Evolutionary conservation across 2,888 invertebrate genomes (phyloP).

Genomic region (Sesamia inferens): DNA sequence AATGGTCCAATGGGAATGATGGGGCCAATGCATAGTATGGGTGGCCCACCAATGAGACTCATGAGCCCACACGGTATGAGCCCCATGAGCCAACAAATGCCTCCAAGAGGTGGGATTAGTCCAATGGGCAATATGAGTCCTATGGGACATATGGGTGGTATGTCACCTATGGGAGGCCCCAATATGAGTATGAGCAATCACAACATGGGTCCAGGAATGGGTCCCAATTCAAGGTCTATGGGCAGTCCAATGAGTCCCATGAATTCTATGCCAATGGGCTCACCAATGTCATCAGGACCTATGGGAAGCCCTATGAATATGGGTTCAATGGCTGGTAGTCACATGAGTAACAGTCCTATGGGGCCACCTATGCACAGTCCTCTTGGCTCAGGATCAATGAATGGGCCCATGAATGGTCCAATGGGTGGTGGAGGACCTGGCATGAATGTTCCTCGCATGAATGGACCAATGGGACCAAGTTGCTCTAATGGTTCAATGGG

Average conservation of each 20-base stretch:
- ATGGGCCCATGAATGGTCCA: constrained; percentile 89
- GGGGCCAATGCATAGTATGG: constrained; percentile 91
- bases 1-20: constrained; percentile 92
- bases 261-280: constrained; percentile 93
- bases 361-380: constrained; percentile 94
- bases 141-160: constrained; percentile 92
- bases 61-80: constrained; percentile 92
- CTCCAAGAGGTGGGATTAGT: constrained; percentile 91
- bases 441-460: constrained; percentile 89
- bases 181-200: constrained; percentile 92
- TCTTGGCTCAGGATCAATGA: constrained; percentile 90
- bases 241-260: constrained; percentile 94
- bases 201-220: constrained; percentile 91
- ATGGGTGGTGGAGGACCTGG: constrained; percentile 91
- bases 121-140: constrained; percentile 94
- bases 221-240: constrained; percentile 90
- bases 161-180: constrained; percentile 93
- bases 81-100: constrained; percentile 91
- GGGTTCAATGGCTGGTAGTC: constrained; percentile 90
- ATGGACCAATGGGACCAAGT: constrained; percentile 89
- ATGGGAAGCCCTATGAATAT: constrained; percentile 94
- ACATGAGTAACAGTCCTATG: constrained; percentile 93
- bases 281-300: constrained; percentile 92
- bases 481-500: constrained; percentile 91
- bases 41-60: constrained; percentile 91